A percentile compares a stretch with the other conserved stretches of the same genome.
Evolutionary conservation across 1,140 invertebrate genomes (phyloP).

Genomic region (Bombus waltoni): DNA sequence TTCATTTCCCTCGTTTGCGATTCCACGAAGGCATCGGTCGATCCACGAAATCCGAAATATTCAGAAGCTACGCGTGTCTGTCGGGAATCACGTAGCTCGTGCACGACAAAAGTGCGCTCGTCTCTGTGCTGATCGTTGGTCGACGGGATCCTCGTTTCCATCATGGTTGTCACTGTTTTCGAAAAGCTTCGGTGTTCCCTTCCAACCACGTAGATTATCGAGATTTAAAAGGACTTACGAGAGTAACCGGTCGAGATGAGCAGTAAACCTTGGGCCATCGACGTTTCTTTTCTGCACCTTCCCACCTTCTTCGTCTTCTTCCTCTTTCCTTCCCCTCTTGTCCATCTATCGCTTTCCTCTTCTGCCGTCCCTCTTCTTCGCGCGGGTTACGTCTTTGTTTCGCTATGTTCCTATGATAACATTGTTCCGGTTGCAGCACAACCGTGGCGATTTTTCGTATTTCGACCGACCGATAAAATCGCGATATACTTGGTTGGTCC

Average conservation of each 20-base stretch:
- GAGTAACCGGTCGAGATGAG: constrained; percentile 71
- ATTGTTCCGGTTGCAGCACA: constrained; percentile 21
- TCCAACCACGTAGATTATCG: constrained; percentile 63
- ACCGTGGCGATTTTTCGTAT: constrained; percentile 20
- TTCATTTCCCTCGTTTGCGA: constrained; percentile 26
- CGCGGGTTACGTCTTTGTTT: constrained; percentile 57
- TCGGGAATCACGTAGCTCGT: constrained; percentile 28
- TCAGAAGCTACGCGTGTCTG: constrained; percentile 29
- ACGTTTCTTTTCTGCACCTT: constrained; percentile 68
- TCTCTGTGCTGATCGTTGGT: background rate
- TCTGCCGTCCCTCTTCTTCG: constrained; percentile 7
- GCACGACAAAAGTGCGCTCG: background rate
- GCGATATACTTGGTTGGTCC: constrained; percentile 15
- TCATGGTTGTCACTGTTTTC: constrained; percentile 50
- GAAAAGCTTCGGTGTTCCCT: constrained; percentile 62
- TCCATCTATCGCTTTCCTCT: background rate
- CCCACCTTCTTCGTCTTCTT: background rate
- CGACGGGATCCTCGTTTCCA: background rate
- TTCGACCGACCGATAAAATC: constrained; percentile 59
- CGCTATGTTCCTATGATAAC: constrained; percentile 54
- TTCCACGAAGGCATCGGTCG: constrained; percentile 28
- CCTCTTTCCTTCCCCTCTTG: background rate
- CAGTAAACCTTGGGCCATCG: constrained; percentile 71
- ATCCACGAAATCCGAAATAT: constrained; percentile 44
- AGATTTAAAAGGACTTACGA: constrained; percentile 74